phyloP scores from a whole-genome alignment of 2,888 invertebrate species.

The Eilema depressum region DNA sequence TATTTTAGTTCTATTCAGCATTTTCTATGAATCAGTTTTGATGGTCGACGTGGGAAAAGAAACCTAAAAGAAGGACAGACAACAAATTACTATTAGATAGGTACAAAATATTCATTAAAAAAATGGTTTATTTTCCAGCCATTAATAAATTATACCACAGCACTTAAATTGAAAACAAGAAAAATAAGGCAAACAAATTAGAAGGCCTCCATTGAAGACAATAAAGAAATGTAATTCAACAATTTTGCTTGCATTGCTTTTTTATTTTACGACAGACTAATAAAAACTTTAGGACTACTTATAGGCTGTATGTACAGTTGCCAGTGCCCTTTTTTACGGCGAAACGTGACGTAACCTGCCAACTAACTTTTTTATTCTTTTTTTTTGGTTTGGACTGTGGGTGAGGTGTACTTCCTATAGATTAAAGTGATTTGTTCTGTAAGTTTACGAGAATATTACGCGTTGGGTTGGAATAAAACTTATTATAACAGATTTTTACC shows the following conservation, averaged over 20 bases:
- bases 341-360: conserved; percentile 18
- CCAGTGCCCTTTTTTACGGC: conserved; percentile 26
- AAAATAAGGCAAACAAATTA: conserved; percentile 25
- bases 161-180: not conserved
- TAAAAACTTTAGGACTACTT: conserved; percentile 32
- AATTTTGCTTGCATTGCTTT: conserved; percentile 24
- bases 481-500: no score
- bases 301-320: conserved; percentile 27
- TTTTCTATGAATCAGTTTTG: no score
- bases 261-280: conserved; percentile 30
- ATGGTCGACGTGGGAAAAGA: no score
- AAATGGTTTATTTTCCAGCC: not conserved
- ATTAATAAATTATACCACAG: not conserved
- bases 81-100: no score
- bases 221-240: conserved; percentile 24
- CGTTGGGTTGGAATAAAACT: no score
- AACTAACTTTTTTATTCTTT: conserved; percentile 15
- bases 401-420: not conserved
- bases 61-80: no score
- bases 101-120: not conserved
- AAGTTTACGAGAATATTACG: not conserved
- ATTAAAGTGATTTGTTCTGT: not conserved
- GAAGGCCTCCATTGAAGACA: conserved; percentile 13
- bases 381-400: not conserved
- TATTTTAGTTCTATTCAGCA: no score